These are phyloP conservation scores for Desmophyllum pertusum DNA, from an alignment of 92 coral and sea anemone species.

Conservation along the genomic window DNA sequence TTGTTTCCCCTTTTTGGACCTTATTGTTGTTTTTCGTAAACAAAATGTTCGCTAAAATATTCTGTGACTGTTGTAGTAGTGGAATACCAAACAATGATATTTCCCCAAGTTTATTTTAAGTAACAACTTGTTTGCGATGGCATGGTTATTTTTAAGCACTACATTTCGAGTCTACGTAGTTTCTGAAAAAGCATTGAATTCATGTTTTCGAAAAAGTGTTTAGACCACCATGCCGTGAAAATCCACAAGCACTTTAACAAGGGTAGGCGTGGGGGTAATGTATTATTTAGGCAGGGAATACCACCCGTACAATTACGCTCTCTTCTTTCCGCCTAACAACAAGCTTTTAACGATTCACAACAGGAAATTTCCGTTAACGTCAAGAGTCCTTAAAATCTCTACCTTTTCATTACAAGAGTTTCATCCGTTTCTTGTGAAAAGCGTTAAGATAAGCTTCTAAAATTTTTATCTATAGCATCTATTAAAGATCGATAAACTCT, in stretches of 20 bases:
- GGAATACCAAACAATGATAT: no score
- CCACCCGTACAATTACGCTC: not conserved
- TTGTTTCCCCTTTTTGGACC: not conserved
- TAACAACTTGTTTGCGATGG: not conserved
- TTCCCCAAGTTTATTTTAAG: not conserved
- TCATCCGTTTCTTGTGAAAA: not conserved
- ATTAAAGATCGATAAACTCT: not conserved
- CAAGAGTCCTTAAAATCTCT: not conserved
- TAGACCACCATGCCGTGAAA: not conserved
- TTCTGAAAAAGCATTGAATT: conserved; percentile 2
- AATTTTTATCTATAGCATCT: not conserved
- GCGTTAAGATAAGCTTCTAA: not conserved
- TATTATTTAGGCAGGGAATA: conserved; percentile 8
- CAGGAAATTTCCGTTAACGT: not conserved
- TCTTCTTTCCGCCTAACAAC: conserved; percentile 4
- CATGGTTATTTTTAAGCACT: not conserved
- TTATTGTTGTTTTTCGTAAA: conserved; percentile 1
- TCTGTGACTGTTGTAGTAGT: not conserved
- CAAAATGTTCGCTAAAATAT: not conserved
- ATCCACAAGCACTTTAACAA: conserved; percentile 17
- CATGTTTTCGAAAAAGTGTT: conserved; percentile 17
- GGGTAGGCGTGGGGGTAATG: conserved; percentile 24
- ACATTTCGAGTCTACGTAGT: not conserved
- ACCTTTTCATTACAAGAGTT: not conserved
- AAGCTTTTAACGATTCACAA: not conserved